phyloP scores from a whole-genome alignment of 2,888 invertebrate genomes.

The Drosophila lutescens region DNA sequence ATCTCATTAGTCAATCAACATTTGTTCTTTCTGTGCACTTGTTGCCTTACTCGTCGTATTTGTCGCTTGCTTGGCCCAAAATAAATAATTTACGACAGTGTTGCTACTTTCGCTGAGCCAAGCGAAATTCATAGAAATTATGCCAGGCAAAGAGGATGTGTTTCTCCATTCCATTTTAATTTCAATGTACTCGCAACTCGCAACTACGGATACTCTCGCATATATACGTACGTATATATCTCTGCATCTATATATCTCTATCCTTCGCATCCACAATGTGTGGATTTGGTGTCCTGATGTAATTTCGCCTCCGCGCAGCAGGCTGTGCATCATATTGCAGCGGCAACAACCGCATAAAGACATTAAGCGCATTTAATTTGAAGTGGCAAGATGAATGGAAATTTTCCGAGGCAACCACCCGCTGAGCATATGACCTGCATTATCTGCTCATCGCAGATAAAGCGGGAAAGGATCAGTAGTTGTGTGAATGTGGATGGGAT shows the following conservation, averaged over 20 bases:
- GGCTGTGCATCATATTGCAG: conserved; percentile 43
- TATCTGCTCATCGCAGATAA: conserved; percentile 20
- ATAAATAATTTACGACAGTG: conserved; percentile 70
- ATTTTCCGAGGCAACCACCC: conserved; percentile 20
- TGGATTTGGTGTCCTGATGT: conserved; percentile 54
- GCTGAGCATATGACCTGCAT: conserved; percentile 47
- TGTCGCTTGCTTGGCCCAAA: conserved; percentile 58
- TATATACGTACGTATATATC: conserved; percentile 6
- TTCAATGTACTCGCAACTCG: conserved; percentile 64
- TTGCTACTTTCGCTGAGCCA: conserved; percentile 66
- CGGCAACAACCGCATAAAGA: conserved; percentile 26
- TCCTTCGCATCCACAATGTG: conserved; percentile 14
- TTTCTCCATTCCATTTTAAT: conserved; percentile 62
- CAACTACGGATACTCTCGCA: conserved; percentile 46
- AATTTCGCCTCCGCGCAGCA: conserved; percentile 53
- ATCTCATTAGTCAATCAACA: too few relatives aligned
- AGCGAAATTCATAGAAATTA: conserved; percentile 74
- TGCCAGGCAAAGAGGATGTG: conserved; percentile 47
- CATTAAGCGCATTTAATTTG: conserved; percentile 47
- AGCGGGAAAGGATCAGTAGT: background rate
- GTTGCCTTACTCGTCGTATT: conserved; percentile 11
- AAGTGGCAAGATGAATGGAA: conserved; percentile 41
- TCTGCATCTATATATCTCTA: background rate
- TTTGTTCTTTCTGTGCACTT: background rate
- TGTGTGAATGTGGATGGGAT: background rate